Base-by-base conservation (phyloP, 2,113 vertebrate species). In the Columba livia region DNA sequence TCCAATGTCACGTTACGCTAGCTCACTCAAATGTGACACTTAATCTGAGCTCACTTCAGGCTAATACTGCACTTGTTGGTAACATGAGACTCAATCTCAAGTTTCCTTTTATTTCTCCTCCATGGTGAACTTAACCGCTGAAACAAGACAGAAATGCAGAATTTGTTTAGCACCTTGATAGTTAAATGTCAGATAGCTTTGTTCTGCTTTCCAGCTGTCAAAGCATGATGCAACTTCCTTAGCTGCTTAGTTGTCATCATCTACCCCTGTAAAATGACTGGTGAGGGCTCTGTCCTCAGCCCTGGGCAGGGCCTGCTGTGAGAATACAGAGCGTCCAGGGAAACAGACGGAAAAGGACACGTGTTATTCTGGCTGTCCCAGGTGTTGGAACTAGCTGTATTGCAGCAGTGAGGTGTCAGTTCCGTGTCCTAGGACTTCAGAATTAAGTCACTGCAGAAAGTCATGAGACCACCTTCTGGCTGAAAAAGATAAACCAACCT, bases 161-260 rank as follows among this genome's bases (percentile, higher is more conserved):
- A 75, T 64, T 91, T 51, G 5, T 40, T 71, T 60, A 67, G 57
- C 3, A 42, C 1, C 1, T 36, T 53, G 9, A 5, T 62, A 64
- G 26, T 62, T 84, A 70, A 86, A 38, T 23, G 15, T 85, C 31
- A 51, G 19, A 34, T 48, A 64, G 18, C 15, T 88, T 51, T 90
- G 36, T 78, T 96, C 69, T 64, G 36, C 80, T 87, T 93, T 93
- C 91, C 36, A 77, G 23, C 18, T 75, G 20, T 82, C 24, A 28
- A 82, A 69, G 38, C 29, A 6, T 53, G 29, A 56, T 65, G 34
- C 28, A 90, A 10, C 67, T 74, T 72, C 79, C 20, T 67, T 58
- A 50, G 66, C 32, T 75, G 34, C 26, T 72, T 64, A 44, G 28
- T 75, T 8, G 8, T 81, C 24, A 85, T 74, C 15, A 72, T 8